Evolutionary conservation across 2,888 invertebrate genomes (phyloP), one percentile per base, ranked within the genome.

Genomic region (Mythimna impura): DNA sequence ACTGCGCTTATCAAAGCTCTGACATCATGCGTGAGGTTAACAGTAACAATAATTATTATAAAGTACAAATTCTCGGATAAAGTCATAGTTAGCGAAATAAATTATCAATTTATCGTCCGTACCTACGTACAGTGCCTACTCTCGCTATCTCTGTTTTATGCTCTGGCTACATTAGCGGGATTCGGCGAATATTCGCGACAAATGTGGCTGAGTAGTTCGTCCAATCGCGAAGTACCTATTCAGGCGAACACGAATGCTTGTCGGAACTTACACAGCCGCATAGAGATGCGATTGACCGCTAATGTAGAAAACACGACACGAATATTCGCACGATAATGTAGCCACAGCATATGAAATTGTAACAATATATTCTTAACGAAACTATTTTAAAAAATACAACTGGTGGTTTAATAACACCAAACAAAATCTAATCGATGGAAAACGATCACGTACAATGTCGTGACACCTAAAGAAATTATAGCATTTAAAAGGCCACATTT

Each of bases 21-120:
- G 86, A 88, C 85, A 81, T 82, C 78, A 84, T 66, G 57, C 52
- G 78, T 71, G 85, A 82, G 88, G 86, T 87, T 86, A 86, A 80
- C 74, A 80, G 74, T 79, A 76, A 73, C 68, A 80, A 77, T 83
- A 86, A 84, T 81, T 69, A 81, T 76, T 70, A 66, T 69, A 71
- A 78, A 80, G 66, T 82, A 80, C 81, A 70, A 75, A 81, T 86
- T 78, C 65, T 78, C 47, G 77, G 77, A 80, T 84, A 83, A 83
- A 77, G 81, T 80, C 80, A 83, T 68, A 75, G 71, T 78, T 71
- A 66, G 70, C 70, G 52, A 82, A 74, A 76, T 77, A 71, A 76
- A 73, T 70, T 74, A 73, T 71, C 61, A 63, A 71, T 68, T 76
- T 78, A 78, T 73, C 73, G n/a, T 25, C 50, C 50, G 40, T 71